Base-by-base conservation (phyloP, 2,797 vertebrate genomes). In the Muscicapa comitata region DNA sequence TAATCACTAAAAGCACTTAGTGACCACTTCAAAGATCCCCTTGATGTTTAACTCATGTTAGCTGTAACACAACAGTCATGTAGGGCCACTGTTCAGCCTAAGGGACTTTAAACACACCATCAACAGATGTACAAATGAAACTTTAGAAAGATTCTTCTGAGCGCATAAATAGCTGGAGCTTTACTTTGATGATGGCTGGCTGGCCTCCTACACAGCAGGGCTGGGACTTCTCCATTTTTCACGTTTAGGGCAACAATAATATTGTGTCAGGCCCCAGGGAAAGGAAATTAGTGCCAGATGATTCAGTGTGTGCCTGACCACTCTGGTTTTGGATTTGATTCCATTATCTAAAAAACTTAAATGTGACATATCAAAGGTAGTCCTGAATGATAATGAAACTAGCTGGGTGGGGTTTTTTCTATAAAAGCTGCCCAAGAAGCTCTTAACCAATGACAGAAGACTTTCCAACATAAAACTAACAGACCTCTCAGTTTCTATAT, bases 221-320 rank as follows among this genome's bases (percentile, higher is more conserved):
- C 70, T 88, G 47, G 62, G 90, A 68, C 57, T 83, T 62, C 65
- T 59, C 63, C 13, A 21, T 74, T 93, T 94, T 91, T 74, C 47
- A 71, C 80, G 45, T 78, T 80, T 86, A 77, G 33, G 82, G 73
- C 78, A 95, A 91, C 74, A 77, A 29, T 47, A 90, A 67, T 62
- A 87, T 65, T 96, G 90, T 54, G 61, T 85, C 68, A 77, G 38
- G 35, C 67, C 72, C 38, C 38, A 58, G 65, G 62, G 43, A 54
- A 94, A 77, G 81, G 92, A 95, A 91, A 94, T 94, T 28, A 72
- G 38, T 75, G 73, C 68, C 95, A 93, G 72, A 89, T 87, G 91
- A 95, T 68, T 87, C 88, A 61, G 18, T 40, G 79, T 18, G 40
- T 53, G 76, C 58, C 58, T 77, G 61, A 80, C 63, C 78, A 68